phyloP scores from a whole-genome alignment of 2,113 vertebrate species.

The Corythaeola cristata region DNA sequence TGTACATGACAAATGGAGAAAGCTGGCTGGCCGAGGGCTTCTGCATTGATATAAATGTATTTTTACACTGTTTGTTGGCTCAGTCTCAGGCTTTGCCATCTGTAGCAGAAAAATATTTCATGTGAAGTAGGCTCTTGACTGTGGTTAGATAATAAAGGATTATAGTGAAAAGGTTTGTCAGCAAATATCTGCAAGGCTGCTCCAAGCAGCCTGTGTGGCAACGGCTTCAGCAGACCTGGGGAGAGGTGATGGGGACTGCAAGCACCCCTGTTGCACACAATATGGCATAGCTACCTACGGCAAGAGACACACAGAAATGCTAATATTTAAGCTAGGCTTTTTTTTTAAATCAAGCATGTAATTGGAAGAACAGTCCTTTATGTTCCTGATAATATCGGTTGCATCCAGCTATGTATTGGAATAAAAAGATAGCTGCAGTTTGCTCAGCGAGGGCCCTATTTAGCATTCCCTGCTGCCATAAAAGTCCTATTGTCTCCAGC shows the following conservation, averaged over 20 bases:
- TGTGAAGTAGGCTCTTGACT: constrained; percentile 33
- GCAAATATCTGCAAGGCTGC: constrained; percentile 11
- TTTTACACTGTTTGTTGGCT: constrained; percentile 43
- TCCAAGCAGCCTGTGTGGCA: not conserved
- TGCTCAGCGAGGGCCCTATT: not conserved
- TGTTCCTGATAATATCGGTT: not conserved
- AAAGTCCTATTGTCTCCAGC: constrained; percentile 6
- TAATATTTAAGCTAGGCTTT: not conserved
- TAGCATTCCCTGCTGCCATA: constrained; percentile 6
- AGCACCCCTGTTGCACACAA: not conserved
- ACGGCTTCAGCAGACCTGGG: not conserved
- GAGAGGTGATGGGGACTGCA: not conserved
- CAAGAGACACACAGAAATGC: not conserved
- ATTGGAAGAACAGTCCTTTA: not conserved
- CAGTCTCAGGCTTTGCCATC: constrained; percentile 37
- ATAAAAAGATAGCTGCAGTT: constrained; percentile 10
- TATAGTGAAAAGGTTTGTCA: constrained; percentile 39
- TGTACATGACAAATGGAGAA: not conserved
- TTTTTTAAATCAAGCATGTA: not conserved
- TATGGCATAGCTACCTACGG: not conserved
- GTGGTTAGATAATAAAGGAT: constrained; percentile 36
- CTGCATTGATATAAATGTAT: not conserved
- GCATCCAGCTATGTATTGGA: not conserved
- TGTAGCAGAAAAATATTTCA: constrained; percentile 53
- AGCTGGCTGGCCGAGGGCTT: not conserved